phyloP scores from a whole-genome alignment of 2,797 vertebrate species.

The Enoplosus armatus region DNA sequence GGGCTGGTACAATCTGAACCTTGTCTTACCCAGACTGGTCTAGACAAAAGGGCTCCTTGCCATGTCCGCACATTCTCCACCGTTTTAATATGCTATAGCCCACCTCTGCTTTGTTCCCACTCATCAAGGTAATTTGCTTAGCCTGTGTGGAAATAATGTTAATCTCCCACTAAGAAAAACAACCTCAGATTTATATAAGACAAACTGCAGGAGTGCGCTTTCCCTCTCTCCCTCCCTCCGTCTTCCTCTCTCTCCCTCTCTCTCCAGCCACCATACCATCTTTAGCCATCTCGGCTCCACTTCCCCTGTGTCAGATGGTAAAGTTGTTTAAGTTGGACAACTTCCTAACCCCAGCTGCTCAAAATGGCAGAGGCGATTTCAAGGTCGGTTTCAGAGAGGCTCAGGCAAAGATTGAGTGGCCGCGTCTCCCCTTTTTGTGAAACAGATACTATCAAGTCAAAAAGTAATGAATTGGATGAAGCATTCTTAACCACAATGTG shows the following conservation, averaged over 20 bases:
- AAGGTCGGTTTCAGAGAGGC: slow-evolving; percentile 64
- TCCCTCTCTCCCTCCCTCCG: slow-evolving; percentile 51
- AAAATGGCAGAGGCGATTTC: slow-evolving; percentile 76
- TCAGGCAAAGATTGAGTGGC: slow-evolving; percentile 42
- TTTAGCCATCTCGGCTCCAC: slow-evolving; percentile 77
- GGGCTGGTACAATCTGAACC: slow-evolving; percentile 59
- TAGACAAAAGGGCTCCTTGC: slow-evolving; percentile 63
- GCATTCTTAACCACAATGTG: slow-evolving; percentile 33
- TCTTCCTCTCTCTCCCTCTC: slow-evolving; percentile 35
- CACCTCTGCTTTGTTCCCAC: slow-evolving; percentile 68
- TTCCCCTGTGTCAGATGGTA: slow-evolving; percentile 77
- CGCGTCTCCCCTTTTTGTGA: slow-evolving; percentile 37
- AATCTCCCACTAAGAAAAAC: slow-evolving; percentile 76
- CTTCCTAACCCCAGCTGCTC: slow-evolving; percentile 76
- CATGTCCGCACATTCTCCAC: slow-evolving; percentile 52
- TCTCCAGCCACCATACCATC: slow-evolving; percentile 75
- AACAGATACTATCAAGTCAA: slow-evolving; percentile 56
- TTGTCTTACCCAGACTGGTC: slow-evolving; percentile 55
- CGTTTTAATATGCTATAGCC: slow-evolving; percentile 60
- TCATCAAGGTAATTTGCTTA: slow-evolving; percentile 73
- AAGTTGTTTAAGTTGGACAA: slow-evolving; percentile 83
- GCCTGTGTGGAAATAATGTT: slow-evolving; percentile 78
- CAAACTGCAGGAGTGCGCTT: slow-evolving; percentile 66
- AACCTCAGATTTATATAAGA: slow-evolving; percentile 72
- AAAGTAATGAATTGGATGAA: slow-evolving; percentile 37